phyloP scores from a whole-genome alignment of 2,113 vertebrate species.

The Cryptotis parvus region DNA sequence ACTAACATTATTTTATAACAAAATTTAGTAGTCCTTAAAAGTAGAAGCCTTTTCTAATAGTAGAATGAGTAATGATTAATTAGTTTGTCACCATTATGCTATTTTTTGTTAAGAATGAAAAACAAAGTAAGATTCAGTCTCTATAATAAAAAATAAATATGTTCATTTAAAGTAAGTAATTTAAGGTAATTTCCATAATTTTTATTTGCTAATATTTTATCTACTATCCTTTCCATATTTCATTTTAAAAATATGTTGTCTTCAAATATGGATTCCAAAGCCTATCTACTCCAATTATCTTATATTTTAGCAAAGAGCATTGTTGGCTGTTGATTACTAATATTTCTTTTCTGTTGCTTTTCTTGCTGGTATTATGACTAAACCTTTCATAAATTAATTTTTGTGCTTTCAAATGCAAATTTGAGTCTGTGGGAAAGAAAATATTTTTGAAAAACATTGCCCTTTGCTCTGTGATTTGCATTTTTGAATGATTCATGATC shows the following conservation, averaged over 20 bases:
- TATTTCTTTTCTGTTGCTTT: constrained; percentile 19
- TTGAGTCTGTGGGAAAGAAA: not conserved
- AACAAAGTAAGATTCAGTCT: not conserved
- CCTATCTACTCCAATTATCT: not conserved
- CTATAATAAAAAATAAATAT: not conserved
- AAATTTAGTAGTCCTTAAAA: not conserved
- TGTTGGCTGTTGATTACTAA: not conserved
- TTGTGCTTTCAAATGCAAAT: constrained; percentile 65
- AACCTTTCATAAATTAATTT: constrained; percentile 46
- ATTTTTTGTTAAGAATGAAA: not conserved
- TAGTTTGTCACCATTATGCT: not conserved
- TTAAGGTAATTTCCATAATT: not conserved
- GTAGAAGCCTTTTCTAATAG: not conserved
- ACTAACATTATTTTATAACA: not conserved
- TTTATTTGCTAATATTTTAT: not conserved
- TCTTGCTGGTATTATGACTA: constrained; percentile 6
- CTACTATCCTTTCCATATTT: not conserved
- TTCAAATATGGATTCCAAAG: too few relatives aligned
- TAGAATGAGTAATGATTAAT: not conserved
- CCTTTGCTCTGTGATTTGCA: constrained; percentile 54
- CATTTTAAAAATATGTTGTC: too few relatives aligned
- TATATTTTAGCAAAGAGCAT: not conserved
- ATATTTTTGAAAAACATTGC: constrained; percentile 44
- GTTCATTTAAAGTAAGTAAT: not conserved
- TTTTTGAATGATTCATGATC: not conserved